Percentiles rank a stretch among this genome's conserved stretches.
Evolutionary conservation across 2,888 invertebrate species (phyloP).

Genomic region (Caenorhabditis auriculariae): DNA sequence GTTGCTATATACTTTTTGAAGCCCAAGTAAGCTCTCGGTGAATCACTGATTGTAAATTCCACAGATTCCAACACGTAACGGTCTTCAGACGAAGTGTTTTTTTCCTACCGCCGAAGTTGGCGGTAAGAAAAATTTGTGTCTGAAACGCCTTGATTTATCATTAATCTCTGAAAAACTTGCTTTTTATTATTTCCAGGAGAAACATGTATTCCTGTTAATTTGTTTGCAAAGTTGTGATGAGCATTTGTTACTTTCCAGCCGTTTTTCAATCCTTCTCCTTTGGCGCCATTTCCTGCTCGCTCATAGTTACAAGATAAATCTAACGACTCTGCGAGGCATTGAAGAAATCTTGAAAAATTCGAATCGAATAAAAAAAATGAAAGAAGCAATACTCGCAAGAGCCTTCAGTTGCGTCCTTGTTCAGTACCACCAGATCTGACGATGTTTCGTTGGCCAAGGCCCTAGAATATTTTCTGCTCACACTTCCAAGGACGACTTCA

Average conservation of each 20-base stretch:
- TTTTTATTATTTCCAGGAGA: slow-evolving; percentile 23
- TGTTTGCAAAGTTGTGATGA: slow-evolving; percentile 28
- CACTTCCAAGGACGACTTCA: no score
- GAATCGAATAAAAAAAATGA: not conserved
- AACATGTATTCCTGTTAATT: slow-evolving; percentile 40
- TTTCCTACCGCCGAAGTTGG: slow-evolving; percentile 33
- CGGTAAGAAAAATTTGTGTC: slow-evolving; percentile 36
- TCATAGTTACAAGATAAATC: slow-evolving; percentile 40
- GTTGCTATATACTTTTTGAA: slow-evolving; percentile 46
- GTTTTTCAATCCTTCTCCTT: slow-evolving; percentile 35
- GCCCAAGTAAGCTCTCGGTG: slow-evolving; percentile 36
- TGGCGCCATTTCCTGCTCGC: slow-evolving; percentile 33
- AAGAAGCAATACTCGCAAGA: no score
- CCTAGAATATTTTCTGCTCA: no score
- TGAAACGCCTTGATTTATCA: no score
- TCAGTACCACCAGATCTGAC: no score
- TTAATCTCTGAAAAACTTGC: no score
- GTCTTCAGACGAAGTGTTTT: slow-evolving; percentile 13
- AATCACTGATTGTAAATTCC: slow-evolving; percentile 35
- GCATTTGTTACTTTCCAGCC: slow-evolving; percentile 32
- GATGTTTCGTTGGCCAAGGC: no score
- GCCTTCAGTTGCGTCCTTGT: no score
- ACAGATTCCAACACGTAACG: slow-evolving; percentile 47
- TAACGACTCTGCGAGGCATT: slow-evolving; percentile 33
- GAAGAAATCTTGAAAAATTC: slow-evolving; percentile 20